phyloP scores from a whole-genome alignment of 2,888 invertebrate species.

The Drosophila prostipennis region DNA sequence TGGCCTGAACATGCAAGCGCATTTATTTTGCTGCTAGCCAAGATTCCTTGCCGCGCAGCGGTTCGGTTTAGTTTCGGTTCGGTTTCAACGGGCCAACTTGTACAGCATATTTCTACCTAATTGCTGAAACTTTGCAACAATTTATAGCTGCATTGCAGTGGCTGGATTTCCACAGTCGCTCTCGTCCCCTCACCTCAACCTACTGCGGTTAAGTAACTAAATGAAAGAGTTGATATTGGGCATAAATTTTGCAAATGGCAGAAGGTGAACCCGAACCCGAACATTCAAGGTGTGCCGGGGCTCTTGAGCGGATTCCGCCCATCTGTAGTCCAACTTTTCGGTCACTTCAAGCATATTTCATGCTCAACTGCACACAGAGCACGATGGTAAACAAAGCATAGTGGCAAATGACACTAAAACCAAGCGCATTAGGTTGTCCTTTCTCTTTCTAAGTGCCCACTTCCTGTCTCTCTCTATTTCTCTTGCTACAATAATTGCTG shows the following conservation, averaged over 20 bases:
- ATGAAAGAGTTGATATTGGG: constrained; percentile 50
- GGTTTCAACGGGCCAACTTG: constrained; percentile 43
- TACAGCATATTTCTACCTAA: constrained; percentile 67
- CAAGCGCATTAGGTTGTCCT: constrained; percentile 50
- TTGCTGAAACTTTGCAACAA: constrained; percentile 69
- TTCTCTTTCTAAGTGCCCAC: neutral
- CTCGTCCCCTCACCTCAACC: neutral
- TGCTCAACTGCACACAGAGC: constrained; percentile 55
- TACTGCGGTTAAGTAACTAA: constrained; percentile 36
- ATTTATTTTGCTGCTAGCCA: constrained; percentile 60
- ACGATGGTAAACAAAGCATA: constrained; percentile 51
- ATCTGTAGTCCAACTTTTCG: constrained; percentile 37
- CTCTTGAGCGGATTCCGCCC: constrained; percentile 20
- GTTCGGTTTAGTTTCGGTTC: constrained; percentile 34
- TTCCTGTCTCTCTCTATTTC: neutral
- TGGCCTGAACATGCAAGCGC: constrained; percentile 69
- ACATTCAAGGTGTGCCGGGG: constrained; percentile 44
- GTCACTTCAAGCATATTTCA: constrained; percentile 65
- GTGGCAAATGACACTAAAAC: constrained; percentile 55
- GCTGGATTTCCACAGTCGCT: constrained; percentile 10
- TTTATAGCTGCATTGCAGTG: constrained; percentile 72
- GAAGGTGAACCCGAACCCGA: constrained; percentile 19
- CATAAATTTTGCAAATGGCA: constrained; percentile 45
- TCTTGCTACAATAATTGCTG: constrained; percentile 56
- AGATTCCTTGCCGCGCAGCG: constrained; percentile 31